Evolutionary conservation across 1,140 invertebrate genomes (phyloP).

Genomic region (Capitella teleta): DNA sequence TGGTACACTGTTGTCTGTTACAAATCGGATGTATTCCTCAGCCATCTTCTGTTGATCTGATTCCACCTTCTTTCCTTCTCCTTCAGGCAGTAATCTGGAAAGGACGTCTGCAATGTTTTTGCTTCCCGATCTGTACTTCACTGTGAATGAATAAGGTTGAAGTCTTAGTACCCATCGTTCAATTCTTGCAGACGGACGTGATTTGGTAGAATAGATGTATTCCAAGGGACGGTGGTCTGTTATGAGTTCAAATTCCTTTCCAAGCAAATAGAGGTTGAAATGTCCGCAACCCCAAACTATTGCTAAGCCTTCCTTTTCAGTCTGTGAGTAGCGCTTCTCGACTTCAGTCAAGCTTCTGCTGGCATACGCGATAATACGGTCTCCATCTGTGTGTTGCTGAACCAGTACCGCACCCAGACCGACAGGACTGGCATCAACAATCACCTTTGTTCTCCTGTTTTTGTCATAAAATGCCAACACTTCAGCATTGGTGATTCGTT

Average conservation of each 20-base stretch:
- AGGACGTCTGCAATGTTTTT: slow-evolving; percentile 1
- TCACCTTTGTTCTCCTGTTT: background rate
- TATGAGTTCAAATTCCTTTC: background rate
- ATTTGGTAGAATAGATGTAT: slow-evolving; percentile 17
- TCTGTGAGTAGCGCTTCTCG: slow-evolving; percentile 32
- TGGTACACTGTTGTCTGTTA: too few relatives aligned
- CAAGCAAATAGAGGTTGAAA: slow-evolving; percentile 20
- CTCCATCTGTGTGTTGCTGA: background rate
- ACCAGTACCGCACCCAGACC: background rate
- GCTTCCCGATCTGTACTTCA: background rate
- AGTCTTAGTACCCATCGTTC: slow-evolving; percentile 2
- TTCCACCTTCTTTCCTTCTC: too few relatives aligned
- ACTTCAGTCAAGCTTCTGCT: slow-evolving; percentile 14
- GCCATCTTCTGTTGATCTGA: too few relatives aligned
- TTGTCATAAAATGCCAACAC: background rate
- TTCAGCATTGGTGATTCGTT: slow-evolving; percentile 2
- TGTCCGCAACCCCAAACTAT: slow-evolving; percentile 38
- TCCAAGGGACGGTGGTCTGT: slow-evolving; percentile 33
- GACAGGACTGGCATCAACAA: background rate
- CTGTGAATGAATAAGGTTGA: background rate
- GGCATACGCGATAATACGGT: slow-evolving; percentile 12
- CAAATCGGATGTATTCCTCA: too few relatives aligned
- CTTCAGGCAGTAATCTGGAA: background rate
- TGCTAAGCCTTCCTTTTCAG: slow-evolving; percentile 39
- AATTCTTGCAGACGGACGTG: background rate